Evolutionary conservation across 2,113 vertebrate genomes (phyloP).

Genomic region (Clarias magur): DNA sequence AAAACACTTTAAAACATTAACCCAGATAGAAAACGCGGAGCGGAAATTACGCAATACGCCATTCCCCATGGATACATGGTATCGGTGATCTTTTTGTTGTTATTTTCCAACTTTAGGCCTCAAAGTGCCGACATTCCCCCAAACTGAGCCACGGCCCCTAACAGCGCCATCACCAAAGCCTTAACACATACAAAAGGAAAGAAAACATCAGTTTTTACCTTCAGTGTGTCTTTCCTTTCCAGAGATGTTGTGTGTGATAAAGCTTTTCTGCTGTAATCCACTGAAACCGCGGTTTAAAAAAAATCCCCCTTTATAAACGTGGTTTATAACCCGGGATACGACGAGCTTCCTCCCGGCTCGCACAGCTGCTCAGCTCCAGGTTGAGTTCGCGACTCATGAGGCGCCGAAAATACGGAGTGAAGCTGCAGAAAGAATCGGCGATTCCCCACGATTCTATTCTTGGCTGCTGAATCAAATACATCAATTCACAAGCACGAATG

Average conservation of each 20-base stretch:
- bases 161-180: background rate
- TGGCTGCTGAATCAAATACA: background rate
- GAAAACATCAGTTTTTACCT: background rate
- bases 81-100: slow-evolving; percentile 4
- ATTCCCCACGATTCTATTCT: background rate
- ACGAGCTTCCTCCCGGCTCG: background rate
- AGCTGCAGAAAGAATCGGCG: background rate
- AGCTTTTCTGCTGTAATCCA: background rate
- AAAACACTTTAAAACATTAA: background rate
- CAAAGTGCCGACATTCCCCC: slow-evolving; percentile 1
- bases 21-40: background rate
- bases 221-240: background rate
- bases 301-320: background rate
- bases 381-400: background rate
- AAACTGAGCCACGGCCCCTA: slow-evolving; percentile 8
- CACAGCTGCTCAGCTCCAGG: background rate
- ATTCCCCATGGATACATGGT: slow-evolving; percentile 19
- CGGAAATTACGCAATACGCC: background rate
- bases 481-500: background rate
- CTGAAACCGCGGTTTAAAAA: background rate
- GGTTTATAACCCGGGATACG: background rate
- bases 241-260: background rate
- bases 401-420: too few relatives aligned
- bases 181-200: background rate
- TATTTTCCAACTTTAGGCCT: slow-evolving; percentile 18